phyloP scores from a whole-genome alignment of 2,888 invertebrate genomes.

The Sabatieria punctata region DNA sequence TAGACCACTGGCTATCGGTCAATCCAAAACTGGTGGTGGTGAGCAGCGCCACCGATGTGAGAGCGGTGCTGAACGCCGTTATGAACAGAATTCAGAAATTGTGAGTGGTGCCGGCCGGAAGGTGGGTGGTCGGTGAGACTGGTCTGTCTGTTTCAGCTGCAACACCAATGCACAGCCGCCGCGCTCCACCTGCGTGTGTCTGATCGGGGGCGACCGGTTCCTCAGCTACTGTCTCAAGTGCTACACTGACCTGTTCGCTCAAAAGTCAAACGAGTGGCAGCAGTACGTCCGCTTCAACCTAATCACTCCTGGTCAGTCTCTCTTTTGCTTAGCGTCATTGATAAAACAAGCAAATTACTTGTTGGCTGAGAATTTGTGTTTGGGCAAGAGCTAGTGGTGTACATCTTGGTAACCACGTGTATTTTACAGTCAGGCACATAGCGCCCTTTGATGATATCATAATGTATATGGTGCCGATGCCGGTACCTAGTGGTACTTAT shows the following conservation, averaged over 20 bases:
- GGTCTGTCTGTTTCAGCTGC: conserved; percentile 13
- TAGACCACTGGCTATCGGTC: neutral
- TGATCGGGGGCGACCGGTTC: conserved; percentile 25
- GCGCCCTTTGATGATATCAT: no score
- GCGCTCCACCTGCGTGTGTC: conserved; percentile 18
- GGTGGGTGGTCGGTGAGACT: no score
- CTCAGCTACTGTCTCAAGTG: conserved; percentile 3
- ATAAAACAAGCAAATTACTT: no score
- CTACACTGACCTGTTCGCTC: conserved; percentile 12
- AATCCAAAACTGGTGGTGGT: neutral
- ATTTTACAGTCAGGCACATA: no score
- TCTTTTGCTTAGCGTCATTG: no score
- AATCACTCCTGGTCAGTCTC: conserved; percentile 15
- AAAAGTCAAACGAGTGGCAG: conserved; percentile 26
- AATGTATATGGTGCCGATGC: no score
- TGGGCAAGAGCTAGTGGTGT: no score
- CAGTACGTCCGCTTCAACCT: conserved; percentile 24
- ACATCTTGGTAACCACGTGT: no score
- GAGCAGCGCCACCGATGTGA: conserved; percentile 2
- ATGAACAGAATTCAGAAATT: conserved; percentile 7
- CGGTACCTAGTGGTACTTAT: no score
- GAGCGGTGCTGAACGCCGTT: conserved; percentile 1
- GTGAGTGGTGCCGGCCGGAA: no score
- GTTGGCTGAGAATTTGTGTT: no score
- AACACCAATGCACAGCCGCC: conserved; percentile 27